Percentiles rank a stretch among this genome's conserved stretches.
Conservation (phyloP, 64 coral and sea anemone species). For the Montipora sp. region DNA sequence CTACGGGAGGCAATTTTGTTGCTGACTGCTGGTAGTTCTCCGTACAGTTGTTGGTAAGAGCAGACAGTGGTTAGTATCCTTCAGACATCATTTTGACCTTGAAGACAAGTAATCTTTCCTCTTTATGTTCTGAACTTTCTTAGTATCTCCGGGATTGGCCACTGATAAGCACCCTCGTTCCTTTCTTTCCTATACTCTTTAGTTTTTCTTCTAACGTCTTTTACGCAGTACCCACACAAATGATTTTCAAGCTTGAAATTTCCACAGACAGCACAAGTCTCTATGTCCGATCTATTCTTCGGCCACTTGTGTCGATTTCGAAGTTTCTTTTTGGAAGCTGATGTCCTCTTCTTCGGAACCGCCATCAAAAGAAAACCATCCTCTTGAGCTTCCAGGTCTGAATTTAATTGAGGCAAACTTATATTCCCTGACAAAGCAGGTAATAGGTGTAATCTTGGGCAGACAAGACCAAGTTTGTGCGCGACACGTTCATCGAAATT, state of each 20-base stretch:
- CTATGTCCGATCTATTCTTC: slow-evolving; percentile 96
- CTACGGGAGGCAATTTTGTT: too few species aligned
- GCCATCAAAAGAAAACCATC: slow-evolving; percentile 85
- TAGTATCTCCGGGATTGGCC: slow-evolving; percentile 86
- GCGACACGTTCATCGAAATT: slow-evolving; percentile 19
- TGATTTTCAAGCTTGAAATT: slow-evolving; percentile 87
- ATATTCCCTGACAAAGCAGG: neutral
- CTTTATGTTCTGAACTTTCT: slow-evolving; percentile 63
- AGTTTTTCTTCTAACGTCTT: slow-evolving; percentile 68
- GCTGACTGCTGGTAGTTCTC: too few species aligned
- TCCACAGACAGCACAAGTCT: slow-evolving; percentile 90
- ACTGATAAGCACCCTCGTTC: slow-evolving; percentile 61
- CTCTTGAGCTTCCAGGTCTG: neutral
- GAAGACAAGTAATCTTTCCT: neutral
- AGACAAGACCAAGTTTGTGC: neutral
- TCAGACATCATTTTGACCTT: neutral
- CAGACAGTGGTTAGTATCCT: neutral
- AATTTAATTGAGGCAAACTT: neutral
- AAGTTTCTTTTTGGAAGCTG: slow-evolving; percentile 85
- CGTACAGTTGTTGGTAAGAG: neutral
- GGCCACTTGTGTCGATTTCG: slow-evolving; percentile 94
- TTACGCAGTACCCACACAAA: slow-evolving; percentile 92
- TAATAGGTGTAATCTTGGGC: neutral
- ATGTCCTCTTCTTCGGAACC: slow-evolving; percentile 92
- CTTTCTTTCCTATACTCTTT: slow-evolving; percentile 59